These are phyloP conservation scores for Lepus americanus DNA, from an alignment of 2,113 vertebrate genomes.

Conservation along the genomic window DNA sequence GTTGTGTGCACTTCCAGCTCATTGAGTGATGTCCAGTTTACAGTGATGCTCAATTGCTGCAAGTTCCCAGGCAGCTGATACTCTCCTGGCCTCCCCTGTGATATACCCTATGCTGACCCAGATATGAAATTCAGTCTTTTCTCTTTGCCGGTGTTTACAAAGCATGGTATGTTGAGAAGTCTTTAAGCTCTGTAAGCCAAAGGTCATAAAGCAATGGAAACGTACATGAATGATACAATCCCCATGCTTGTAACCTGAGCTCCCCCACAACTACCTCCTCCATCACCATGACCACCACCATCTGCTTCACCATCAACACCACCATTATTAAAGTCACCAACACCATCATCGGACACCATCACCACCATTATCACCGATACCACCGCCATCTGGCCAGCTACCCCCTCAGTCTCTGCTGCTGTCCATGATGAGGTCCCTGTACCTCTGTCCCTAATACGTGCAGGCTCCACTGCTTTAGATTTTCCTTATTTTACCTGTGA, in stretches of 20 bases:
- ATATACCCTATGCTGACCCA: background rate
- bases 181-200: background rate
- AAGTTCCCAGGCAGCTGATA: accelerated
- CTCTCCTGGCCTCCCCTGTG: background rate
- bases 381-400: too few relatives aligned
- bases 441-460: background rate
- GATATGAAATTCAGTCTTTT: background rate
- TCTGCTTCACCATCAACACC: accelerated
- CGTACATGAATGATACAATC: background rate
- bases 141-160: background rate
- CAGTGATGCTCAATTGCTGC: background rate
- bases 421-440: background rate
- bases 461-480: background rate
- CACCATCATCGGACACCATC: background rate
- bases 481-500: background rate
- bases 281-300: background rate
- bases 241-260: background rate
- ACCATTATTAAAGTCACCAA: accelerated
- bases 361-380: background rate
- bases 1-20: too few relatives aligned
- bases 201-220: background rate
- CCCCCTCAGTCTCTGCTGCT: background rate
- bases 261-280: accelerated
- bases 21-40: too few relatives aligned
- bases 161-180: accelerated